Base-by-base conservation (phyloP, 2,888 invertebrate genomes). In the Chymomyza procnemis region DNA sequence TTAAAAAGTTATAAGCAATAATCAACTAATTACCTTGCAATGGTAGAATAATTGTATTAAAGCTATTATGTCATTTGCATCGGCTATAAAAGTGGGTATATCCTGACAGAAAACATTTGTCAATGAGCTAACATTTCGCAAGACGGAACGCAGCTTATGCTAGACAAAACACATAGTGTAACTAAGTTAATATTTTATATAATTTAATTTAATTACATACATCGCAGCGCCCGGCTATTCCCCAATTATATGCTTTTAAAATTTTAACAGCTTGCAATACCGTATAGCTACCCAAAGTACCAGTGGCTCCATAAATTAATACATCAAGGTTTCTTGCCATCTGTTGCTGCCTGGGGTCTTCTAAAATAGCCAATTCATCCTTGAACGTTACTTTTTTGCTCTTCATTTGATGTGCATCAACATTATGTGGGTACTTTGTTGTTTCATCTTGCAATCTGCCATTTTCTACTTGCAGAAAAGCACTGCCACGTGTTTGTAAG, bases 241-340 rank as follows among this genome's bases (percentile, higher is more conserved):
- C 64, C 64, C 64, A 64, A 46, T 59, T 59, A 22, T 50, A 64
- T 21, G 12, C 21, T 1, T 16, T 16, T 3, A 64, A 26, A 9
- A 64, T 21, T 6, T n/a, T 52, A 3, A 18, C 46, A 6, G 64
- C 64, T 21, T 30, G 19, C 22, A 64, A 9, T 12, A 64, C 64
- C 22, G 64, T 64, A 18, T 54, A 59, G 18, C 58, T 59, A 41
- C 64, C 64, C 18, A 64, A 19, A 4, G 34, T 46, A 9, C 64
- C 64, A 6, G 58, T 59, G 12, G 64, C 64, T 21, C 64, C 64
- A 52, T 52, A 64, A 41, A 64, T 64, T 26, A 64, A 59, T 3
- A 64, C 46, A 48, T 64, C 58, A 16, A 64, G 14, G 4, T 1
- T 0, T 6, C 56, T 18, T 8, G 5, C 21, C 0, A 22, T 54